These are phyloP conservation scores for Rhynchophorus ferrugineus DNA, from an alignment of 1,140 invertebrate species.

Conservation along the genomic window DNA sequence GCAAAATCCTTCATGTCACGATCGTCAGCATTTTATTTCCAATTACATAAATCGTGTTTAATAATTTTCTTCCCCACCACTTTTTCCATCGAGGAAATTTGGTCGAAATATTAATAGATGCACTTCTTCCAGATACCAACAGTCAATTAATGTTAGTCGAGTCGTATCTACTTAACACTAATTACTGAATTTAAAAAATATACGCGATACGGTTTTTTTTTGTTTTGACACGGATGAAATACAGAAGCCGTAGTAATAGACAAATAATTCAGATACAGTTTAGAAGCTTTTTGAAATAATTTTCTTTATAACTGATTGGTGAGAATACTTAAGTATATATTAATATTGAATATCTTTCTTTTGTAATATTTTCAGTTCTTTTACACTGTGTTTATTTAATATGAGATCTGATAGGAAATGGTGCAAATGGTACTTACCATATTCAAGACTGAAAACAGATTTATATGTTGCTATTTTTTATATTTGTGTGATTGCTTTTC, in stretches of 20 bases:
- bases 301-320: neutral
- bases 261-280: constrained; percentile 50
- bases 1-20: no score
- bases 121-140: neutral
- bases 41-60: no score
- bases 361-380: neutral
- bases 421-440: neutral
- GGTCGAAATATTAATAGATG: neutral
- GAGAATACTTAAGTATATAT: neutral
- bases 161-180: no score
- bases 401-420: neutral
- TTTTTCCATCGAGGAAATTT: neutral
- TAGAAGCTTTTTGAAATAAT: constrained; percentile 39
- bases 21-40: no score
- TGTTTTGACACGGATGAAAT: constrained; percentile 31
- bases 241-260: constrained; percentile 34
- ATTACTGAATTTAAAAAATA: no score
- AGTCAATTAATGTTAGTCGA: neutral
- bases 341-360: neutral
- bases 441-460: constrained; percentile 5
- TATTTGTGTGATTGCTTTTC: neutral
- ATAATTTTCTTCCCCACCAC: neutral
- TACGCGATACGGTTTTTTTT: no score
- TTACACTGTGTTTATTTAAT: neutral
- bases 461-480: neutral